Evolutionary conservation across 2,113 vertebrate species (phyloP).

Genomic region (Acanthisitta chloris): DNA sequence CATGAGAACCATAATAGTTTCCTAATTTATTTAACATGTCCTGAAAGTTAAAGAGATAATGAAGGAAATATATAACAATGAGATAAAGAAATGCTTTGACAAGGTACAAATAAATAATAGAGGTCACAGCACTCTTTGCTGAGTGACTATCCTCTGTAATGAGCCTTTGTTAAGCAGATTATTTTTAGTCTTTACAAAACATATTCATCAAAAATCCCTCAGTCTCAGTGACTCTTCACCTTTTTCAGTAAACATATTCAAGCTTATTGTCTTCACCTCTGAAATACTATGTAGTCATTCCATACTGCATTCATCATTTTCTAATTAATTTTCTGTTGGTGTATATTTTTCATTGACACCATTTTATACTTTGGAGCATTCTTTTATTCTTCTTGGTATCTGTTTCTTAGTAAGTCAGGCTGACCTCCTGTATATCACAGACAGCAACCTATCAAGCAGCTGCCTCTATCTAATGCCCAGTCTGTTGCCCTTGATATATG

Average conservation of each 20-base stretch:
- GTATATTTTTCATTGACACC: background rate
- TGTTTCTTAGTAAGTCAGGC: background rate
- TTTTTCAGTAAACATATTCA: background rate
- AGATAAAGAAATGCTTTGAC: background rate
- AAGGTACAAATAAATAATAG: background rate
- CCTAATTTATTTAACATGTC: background rate
- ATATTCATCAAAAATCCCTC: background rate
- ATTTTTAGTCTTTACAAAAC: background rate
- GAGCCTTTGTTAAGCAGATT: background rate
- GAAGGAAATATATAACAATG: background rate
- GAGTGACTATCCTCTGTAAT: background rate
- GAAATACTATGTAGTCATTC: background rate
- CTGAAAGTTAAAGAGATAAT: background rate
- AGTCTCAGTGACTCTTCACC: background rate
- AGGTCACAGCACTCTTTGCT: background rate
- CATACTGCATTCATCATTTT: background rate
- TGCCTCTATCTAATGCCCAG: background rate
- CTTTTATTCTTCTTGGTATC: background rate
- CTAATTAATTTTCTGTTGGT: background rate
- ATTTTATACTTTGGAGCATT: background rate
- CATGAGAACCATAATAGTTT: background rate
- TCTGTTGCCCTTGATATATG: background rate
- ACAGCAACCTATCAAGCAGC: background rate
- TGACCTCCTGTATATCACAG: background rate
- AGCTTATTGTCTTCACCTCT: background rate